A percentile compares a stretch with the other conserved stretches of the same genome.
Conservation (phyloP, 2,888 invertebrate species). For the Noctua fimbriata region DNA sequence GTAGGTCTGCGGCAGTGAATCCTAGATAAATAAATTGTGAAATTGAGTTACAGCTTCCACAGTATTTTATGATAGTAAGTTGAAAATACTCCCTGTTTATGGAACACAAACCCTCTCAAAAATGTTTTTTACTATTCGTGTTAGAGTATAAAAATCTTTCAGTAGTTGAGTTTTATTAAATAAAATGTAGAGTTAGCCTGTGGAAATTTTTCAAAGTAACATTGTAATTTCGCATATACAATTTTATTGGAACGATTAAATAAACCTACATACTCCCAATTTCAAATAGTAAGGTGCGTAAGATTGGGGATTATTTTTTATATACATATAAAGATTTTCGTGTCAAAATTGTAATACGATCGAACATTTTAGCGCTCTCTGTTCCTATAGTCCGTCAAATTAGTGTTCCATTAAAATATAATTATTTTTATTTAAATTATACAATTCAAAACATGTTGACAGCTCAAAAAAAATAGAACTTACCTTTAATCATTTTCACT, state of each 20-base stretch:
- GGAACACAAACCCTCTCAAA: background rate
- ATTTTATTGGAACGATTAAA: background rate
- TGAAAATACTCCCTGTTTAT: background rate
- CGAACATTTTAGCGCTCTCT: constrained; percentile 18
- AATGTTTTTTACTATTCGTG: background rate
- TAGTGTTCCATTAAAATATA: background rate
- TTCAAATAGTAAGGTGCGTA: background rate
- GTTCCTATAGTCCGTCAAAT: background rate
- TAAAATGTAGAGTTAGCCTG: background rate
- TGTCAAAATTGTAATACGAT: background rate
- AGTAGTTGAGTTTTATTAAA: background rate
- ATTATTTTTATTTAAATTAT: background rate
- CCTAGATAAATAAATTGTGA: background rate
- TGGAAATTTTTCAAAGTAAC: constrained; percentile 3
- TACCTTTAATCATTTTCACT: constrained; percentile 74
- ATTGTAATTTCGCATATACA: background rate
- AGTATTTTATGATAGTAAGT: background rate
- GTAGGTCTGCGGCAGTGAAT: background rate
- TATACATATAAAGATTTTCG: background rate
- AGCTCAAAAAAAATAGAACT: constrained; percentile 47
- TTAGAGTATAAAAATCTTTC: background rate
- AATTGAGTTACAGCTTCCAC: background rate
- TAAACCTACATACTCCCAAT: background rate
- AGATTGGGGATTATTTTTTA: background rate
- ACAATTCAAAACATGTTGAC: too few relatives aligned